A percentile compares a stretch with the other conserved stretches of the same genome.
Conservation (phyloP, 1,140 invertebrate genomes). For the Trichoplusia ni region DNA sequence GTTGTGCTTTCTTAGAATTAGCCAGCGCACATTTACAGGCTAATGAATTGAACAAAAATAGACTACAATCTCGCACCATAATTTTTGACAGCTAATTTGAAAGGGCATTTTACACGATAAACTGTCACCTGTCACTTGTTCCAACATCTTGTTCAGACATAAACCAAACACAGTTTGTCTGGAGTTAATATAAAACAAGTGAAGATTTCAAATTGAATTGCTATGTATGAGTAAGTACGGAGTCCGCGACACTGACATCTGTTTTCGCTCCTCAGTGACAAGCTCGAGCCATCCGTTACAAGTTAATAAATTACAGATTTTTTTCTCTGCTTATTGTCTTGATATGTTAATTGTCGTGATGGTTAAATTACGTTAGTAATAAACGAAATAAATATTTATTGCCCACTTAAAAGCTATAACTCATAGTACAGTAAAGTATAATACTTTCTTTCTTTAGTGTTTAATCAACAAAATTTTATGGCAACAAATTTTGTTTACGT, state of each 20-base stretch:
- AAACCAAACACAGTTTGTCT: slow-evolving; percentile 15
- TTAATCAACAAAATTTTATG: background rate
- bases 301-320: background rate
- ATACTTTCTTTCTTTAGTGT: no score
- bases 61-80: background rate
- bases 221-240: background rate
- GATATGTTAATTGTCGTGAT: background rate
- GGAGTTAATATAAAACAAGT: slow-evolving; percentile 1
- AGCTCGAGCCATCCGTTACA: background rate
- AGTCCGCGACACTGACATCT: slow-evolving; percentile 20
- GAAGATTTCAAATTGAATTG: slow-evolving; percentile 14
- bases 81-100: slow-evolving; percentile 15
- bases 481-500: background rate
- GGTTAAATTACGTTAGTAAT: no score
- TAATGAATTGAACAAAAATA: background rate
- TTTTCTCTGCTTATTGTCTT: background rate
- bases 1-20: no score
- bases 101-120: slow-evolving; percentile 8
- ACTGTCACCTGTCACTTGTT: slow-evolving; percentile 19
- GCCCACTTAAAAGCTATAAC: no score
- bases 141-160: slow-evolving; percentile 27
- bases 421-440: no score
- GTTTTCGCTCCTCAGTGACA: slow-evolving; percentile 21
- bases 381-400: no score
- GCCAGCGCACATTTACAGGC: background rate